Evolutionary conservation across 2,888 invertebrate species (phyloP), one percentile per base, ranked within the genome.

Genomic region (Drosophila quinaria): DNA sequence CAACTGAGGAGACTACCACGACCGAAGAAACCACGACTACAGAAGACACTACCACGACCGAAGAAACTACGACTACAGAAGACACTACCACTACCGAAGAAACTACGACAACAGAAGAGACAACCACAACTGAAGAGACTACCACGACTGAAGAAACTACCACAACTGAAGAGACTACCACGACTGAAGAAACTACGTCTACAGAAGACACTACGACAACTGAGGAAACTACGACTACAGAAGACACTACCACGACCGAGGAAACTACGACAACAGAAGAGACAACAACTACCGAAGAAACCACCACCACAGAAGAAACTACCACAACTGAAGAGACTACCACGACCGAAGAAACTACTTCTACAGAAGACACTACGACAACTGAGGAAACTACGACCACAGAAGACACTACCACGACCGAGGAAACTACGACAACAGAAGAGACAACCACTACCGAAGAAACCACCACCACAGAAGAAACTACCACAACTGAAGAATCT

Each of bases 141-240:
- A 41, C 52, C 1, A 10, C 52, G 0, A 39, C 29, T 4, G 29
- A 29, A 29, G 8, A 29, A 29, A 29, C 52, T 2, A 25, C 19
- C 2, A 39, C 52, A 6, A 19, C 17, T 0, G 19, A 33, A 10
- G 35, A 19, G 0, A 37, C 50, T 4, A 51, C 50, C 0, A 1
- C 17, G 4, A 37, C 49, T 3, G 49, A 50, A 2, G 33, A 33
- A 1, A 50, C 50, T 9, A 50, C 35, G 3, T 13, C 50, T 1
- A 25, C 52, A 6, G 37, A 37, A 5, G 39, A 39, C 1, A 39
- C 39, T 29, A 52, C 52, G 1, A 5, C 39, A 39, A 39, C 51
- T 10, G 51, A 51, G 37, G 51, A n/a, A 3, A 37, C 52, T 0
- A 52, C 52, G 1, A 39, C 52, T 6, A 52, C 52, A 1, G 52